Evolutionary conservation across 2,797 vertebrate genomes (phyloP).

Genomic region (Sylvia borin): DNA sequence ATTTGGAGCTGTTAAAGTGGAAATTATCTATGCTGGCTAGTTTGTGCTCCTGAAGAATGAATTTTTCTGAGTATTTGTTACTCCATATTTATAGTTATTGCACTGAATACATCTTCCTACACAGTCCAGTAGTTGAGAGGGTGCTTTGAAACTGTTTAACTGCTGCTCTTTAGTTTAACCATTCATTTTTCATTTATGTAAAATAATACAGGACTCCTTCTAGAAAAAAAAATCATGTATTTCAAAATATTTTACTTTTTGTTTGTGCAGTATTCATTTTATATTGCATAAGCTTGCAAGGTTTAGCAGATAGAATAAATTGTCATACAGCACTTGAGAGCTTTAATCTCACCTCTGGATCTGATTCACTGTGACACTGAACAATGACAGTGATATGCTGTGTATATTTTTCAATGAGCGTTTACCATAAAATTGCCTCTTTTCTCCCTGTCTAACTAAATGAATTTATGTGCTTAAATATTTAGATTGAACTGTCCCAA

Average conservation of each 20-base stretch:
- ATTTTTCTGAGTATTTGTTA: neutral
- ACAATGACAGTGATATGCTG: neutral
- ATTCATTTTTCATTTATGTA: neutral
- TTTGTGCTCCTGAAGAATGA: neutral
- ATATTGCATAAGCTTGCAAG: neutral
- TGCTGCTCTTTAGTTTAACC: neutral
- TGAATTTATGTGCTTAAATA: neutral
- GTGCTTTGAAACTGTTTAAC: neutral
- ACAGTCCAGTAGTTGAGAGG: neutral
- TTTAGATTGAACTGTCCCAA: neutral
- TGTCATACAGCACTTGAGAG: neutral
- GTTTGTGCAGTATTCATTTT: neutral
- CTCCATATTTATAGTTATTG: neutral
- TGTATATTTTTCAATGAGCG: neutral
- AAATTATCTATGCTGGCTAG: neutral
- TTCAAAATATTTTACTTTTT: neutral
- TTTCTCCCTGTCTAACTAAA: neutral
- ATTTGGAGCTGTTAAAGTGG: neutral
- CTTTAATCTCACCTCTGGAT: neutral
- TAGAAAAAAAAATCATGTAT: fast-evolving
- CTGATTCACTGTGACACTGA: neutral
- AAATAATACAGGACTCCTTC: neutral
- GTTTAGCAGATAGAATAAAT: neutral
- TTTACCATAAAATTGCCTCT: neutral
- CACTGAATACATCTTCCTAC: neutral